Evolutionary conservation across 2,797 vertebrate species (phyloP), one percentile per base, ranked within the genome.

Genomic region (Mormyrops attenuatus): DNA sequence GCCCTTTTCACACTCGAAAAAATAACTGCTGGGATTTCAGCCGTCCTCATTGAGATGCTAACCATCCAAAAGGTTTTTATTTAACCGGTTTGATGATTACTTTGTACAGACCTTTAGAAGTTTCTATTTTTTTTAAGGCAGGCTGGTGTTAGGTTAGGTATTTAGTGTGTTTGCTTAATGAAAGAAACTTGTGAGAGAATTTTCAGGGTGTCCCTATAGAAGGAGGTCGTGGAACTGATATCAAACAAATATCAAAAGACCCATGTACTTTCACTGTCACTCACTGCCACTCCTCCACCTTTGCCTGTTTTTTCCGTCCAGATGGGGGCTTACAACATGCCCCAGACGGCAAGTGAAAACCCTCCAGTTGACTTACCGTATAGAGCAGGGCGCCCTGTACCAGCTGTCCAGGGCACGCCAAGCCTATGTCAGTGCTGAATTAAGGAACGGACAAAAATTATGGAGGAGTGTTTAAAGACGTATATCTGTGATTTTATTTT

Each of bases 51-150:
- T 53, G 84, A 85, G 84, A 85, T 85, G 49, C 85, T 15, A 34
- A 86, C 49, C 85, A 86, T 52, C 26, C 30, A 3, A 53, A 86
- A 86, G 26, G 85, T 86, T 30, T 53, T 50, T 85, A 85, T 85
- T 85, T 85, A 50, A 82, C 20, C 77, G 38, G 77, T 82, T 82
- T 82, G 77, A 82, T 82, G 77, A 82, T 82, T 47, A 82, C 41
- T 82, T 82, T 47, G 41, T n/a, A 47, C 41, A 82, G 41, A 47
- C 41, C 77, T 82, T 82, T 82, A 47, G 77, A 47, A 82, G 77
- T 47, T 82, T 22, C 38, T 82, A 41, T 44, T 41, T 80, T 73
- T 77, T 41, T 41, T 44, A 44, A n/a, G 6, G 38, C 17, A 82
- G 11, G 17, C 77, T 82, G 77, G 7, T 47, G 77, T 82, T 44